Conservation (phyloP, 30 jellyfish, hydroid and myxozoan species). For the Phacellophora camtschatica region DNA sequence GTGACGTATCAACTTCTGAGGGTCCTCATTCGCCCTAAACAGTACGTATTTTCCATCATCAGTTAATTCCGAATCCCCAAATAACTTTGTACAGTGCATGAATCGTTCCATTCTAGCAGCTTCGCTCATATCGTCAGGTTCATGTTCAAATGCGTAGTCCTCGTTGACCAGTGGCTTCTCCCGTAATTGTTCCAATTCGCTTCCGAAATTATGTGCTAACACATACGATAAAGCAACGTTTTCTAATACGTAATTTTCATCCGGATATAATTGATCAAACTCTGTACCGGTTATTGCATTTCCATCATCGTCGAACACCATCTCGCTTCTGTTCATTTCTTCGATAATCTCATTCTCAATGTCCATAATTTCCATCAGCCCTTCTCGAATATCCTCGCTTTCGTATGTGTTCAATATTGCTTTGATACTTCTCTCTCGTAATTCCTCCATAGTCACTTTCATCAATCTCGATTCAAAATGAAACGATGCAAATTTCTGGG, state of each 20-base stretch:
- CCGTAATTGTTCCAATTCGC: not conserved
- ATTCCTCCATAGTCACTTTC: not conserved
- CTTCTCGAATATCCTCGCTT: not conserved
- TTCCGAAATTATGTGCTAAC: not conserved
- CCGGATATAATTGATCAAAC: not conserved
- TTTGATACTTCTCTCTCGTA: not conserved
- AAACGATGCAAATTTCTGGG: not conserved
- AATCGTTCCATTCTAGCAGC: too few relatives aligned
- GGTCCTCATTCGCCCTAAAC: not conserved
- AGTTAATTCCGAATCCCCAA: too few relatives aligned
- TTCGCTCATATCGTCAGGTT: too few relatives aligned
- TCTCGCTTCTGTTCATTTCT: not conserved
- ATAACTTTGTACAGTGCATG: too few relatives aligned
- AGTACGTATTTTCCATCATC: too few relatives aligned
- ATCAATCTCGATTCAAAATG: not conserved
- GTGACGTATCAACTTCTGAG: not conserved
- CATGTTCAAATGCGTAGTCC: too few relatives aligned
- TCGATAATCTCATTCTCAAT: not conserved
- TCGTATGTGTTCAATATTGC: not conserved
- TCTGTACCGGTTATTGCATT: not conserved
- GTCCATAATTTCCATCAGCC: not conserved
- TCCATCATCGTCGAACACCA: not conserved
- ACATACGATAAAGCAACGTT: not conserved
- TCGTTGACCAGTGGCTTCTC: too few relatives aligned
- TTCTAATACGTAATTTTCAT: not conserved